Evolutionary conservation across 2,797 vertebrate species (phyloP).

Genomic region (Spheniscus humboldti): DNA sequence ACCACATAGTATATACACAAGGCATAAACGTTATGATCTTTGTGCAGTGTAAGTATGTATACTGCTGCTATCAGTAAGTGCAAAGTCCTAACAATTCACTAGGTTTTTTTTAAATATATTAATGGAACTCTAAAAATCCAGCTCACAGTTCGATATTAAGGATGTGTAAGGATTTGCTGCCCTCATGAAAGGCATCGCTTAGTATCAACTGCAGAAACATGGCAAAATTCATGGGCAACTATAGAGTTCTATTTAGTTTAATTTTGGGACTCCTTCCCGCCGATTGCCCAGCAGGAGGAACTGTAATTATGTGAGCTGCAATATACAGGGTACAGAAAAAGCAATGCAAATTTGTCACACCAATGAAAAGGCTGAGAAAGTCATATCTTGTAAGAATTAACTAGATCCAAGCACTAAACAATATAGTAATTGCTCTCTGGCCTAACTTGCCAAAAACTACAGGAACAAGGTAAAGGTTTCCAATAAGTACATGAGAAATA

Average conservation of each 20-base stretch:
- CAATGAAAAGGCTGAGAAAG: neutral
- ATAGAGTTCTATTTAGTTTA: neutral
- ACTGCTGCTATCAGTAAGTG: neutral
- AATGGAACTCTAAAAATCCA: neutral
- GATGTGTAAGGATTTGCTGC: neutral
- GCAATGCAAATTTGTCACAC: neutral
- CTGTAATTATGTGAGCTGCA: neutral
- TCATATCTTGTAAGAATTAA: neutral
- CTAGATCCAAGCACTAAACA: neutral
- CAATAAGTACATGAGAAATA: neutral
- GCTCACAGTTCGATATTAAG: neutral
- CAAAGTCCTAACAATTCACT: neutral
- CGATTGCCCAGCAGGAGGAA: slow-evolving; percentile 11
- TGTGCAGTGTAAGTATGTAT: too few species aligned
- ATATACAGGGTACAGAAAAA: neutral
- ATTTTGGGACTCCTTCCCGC: neutral
- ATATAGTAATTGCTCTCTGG: neutral
- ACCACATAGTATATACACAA: fast-evolving
- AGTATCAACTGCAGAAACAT: neutral
- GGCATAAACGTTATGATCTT: neutral
- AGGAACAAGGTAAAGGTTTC: neutral
- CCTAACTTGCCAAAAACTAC: neutral
- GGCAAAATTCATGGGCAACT: neutral
- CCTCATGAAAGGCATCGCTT: neutral
- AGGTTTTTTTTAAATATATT: neutral